Evolutionary conservation across 2,113 vertebrate species (phyloP).

Genomic region (Rhodinocichla rosea): DNA sequence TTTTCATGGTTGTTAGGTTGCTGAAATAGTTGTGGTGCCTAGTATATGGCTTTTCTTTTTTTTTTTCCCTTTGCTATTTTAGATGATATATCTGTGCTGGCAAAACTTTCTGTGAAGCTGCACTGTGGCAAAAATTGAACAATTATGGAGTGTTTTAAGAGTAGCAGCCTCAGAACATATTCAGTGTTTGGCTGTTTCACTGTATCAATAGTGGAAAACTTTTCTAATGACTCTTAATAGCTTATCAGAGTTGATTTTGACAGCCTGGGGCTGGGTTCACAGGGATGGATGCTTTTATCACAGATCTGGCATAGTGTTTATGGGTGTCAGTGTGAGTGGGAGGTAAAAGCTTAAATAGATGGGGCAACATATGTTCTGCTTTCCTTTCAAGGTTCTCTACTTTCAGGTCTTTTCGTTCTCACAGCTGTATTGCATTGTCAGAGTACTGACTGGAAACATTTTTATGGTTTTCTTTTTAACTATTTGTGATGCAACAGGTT

Average conservation of each 20-base stretch:
- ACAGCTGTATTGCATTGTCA: background rate
- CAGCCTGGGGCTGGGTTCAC: slow-evolving; percentile 17
- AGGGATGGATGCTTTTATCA: background rate
- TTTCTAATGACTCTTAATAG: background rate
- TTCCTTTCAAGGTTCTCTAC: background rate
- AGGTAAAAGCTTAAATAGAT: background rate
- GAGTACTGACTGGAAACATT: background rate
- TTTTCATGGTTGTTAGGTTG: background rate
- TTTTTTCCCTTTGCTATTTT: background rate
- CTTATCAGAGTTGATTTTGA: background rate
- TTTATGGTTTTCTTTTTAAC: background rate
- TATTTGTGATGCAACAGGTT: background rate
- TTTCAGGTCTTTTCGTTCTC: background rate
- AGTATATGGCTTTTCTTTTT: background rate
- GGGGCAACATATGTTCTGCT: background rate
- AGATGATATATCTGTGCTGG: background rate
- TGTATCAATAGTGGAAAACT: background rate
- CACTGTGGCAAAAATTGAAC: background rate
- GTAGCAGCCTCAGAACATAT: background rate
- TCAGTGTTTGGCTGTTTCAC: background rate
- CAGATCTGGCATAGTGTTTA: background rate
- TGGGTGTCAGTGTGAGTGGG: slow-evolving; percentile 7
- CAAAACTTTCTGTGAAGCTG: background rate
- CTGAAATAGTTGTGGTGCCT: background rate
- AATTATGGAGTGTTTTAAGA: background rate